Evolutionary conservation across 2,888 invertebrate genomes (phyloP).

Genomic region (Ectemnius lituratus): DNA sequence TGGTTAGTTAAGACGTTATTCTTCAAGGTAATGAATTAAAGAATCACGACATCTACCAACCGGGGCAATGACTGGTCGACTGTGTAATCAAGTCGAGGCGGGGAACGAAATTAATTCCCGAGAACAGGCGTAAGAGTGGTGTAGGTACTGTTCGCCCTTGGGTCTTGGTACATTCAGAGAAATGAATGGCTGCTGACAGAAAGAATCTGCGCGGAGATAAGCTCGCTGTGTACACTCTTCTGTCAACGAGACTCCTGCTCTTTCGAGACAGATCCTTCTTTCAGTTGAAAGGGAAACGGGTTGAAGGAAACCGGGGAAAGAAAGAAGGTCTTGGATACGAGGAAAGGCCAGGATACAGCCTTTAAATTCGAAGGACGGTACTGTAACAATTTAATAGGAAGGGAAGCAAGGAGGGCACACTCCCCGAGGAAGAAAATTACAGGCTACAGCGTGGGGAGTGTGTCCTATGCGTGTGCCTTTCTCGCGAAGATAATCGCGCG

Average conservation of each 20-base stretch:
- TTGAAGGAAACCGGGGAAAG: constrained; percentile 14
- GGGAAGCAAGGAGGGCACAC: constrained; percentile 23
- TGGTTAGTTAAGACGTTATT: too few species aligned
- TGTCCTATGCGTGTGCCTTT: constrained; percentile 34
- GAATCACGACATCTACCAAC: too few species aligned
- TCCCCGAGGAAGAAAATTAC: constrained; percentile 53
- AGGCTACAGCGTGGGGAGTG: constrained; percentile 46
- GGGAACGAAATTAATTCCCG: neutral
- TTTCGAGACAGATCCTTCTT: neutral
- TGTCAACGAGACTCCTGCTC: neutral
- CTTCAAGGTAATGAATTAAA: too few species aligned
- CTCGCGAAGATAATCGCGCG: constrained; percentile 43
- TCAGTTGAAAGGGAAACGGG: constrained; percentile 1
- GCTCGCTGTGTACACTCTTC: constrained; percentile 4
- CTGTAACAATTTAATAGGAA: constrained; percentile 62
- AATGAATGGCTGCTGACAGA: constrained; percentile 6
- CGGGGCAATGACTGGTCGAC: too few species aligned
- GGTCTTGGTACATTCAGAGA: neutral
- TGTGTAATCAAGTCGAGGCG: neutral
- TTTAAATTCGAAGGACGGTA: constrained; percentile 48
- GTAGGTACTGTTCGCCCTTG: neutral
- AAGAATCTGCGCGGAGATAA: constrained; percentile 4
- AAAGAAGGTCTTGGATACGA: neutral
- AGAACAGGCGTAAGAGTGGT: neutral
- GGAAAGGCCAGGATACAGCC: constrained; percentile 45